Base-by-base conservation (phyloP, 2,888 invertebrate species). In the Sarcophaga carnaria region DNA sequence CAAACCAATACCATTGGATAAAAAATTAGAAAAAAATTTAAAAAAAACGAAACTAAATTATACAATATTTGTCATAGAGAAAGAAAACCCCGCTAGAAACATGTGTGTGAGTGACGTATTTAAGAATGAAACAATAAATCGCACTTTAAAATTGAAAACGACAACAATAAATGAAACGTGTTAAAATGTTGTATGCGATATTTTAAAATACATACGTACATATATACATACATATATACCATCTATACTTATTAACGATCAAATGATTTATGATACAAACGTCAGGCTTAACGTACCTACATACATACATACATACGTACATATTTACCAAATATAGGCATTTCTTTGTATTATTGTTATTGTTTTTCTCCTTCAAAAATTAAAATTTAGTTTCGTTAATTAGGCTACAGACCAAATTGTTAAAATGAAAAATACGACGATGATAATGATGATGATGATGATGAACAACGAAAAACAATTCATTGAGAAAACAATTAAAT, bases 401-500 rank as follows among this genome's bases (percentile, higher is more conserved):
- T 62, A 72, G 66, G n/a, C 49, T 62, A 54, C n/a, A 69, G 62
- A 49, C 5, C 14, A 67, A 80, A 49, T 47, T 4, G 14, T 62
- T 75, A 63, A 54, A 79, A 80, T 60, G 37, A 37, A 37, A 37
- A 37, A 1, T 37, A 37, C 37, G 6, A 8, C 37, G 37, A 37
- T 37, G 37, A 37, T 37, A 2, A 37, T 37, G 0, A 37, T 37
- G 37, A 8, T 37, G 37, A 6, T 37, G 37, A 37, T 8, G 37
- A 37, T 37, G 37, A 37, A 37, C 37, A 37, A 37, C 6, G 37
- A 37, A 37, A 37, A 76, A 71, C 64, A 82, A 71, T 75, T 67
- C 71, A 82, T 86, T 79, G 71, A 76, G 49, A 82, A 79, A 82
- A 64, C 66, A 86, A 86, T 82, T 79, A 82, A 79, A 22, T 67